Conservation (phyloP, 2,797 vertebrate genomes). For the Alfaro cultratus region DNA sequence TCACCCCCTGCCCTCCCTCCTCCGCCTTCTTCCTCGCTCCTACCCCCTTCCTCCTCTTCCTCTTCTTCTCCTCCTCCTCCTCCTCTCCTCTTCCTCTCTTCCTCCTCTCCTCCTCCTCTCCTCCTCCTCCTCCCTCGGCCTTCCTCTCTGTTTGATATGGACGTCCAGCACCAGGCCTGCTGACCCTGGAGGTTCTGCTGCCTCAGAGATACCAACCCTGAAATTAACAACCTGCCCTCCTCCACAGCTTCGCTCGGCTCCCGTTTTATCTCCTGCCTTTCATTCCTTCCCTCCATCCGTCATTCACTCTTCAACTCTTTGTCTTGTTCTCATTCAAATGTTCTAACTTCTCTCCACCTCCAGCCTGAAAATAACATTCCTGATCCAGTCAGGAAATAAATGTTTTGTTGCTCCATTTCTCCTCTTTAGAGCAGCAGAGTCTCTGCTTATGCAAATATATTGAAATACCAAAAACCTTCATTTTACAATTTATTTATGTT, state of each 20-base stretch:
- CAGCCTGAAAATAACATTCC: not conserved
- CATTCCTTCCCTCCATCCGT: not conserved
- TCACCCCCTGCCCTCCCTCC: not conserved
- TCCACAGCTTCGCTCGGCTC: not conserved
- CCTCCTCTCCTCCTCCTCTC: not conserved
- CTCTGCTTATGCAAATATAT: not conserved
- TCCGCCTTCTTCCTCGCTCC: no score
- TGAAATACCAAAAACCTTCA: not conserved
- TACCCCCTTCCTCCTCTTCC: no score
- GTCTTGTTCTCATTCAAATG: not conserved
- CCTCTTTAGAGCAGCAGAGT: not conserved
- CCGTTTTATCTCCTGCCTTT: slow-evolving; percentile 11
- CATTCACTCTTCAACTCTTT: not conserved
- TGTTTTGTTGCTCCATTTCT: not conserved
- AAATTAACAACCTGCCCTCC: slow-evolving; percentile 54
- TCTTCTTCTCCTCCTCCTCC: not conserved
- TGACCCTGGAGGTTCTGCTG: slow-evolving; percentile 64
- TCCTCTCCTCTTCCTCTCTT: not conserved
- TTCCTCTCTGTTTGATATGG: slow-evolving; percentile 41
- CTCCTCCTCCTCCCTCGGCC: not conserved
- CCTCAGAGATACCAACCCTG: slow-evolving; percentile 62
- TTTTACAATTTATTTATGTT: not conserved
- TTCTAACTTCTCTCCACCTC: not conserved
- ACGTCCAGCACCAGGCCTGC: slow-evolving; percentile 37
- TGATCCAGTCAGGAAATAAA: not conserved